phyloP scores from a whole-genome alignment of 2,888 invertebrate species.

The Hemaris fuciformis region DNA sequence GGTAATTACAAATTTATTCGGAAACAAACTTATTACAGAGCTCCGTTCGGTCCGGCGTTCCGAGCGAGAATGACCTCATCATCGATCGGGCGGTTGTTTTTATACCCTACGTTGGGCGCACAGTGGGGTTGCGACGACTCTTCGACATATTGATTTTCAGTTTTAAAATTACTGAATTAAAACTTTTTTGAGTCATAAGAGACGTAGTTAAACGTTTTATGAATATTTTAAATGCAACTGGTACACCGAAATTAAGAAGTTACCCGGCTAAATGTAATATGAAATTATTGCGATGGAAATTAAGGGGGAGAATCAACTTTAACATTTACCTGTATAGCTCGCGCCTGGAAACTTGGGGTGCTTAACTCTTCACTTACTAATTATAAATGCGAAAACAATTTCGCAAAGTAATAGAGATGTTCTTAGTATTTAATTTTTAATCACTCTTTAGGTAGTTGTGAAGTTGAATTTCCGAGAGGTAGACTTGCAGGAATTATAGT shows the following conservation, averaged over 20 bases:
- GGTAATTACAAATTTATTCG: no score
- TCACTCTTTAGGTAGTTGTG: neutral
- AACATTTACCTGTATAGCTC: neutral
- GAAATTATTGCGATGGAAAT: neutral
- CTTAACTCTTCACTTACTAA: neutral
- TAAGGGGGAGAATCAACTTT: neutral
- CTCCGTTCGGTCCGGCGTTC: no score
- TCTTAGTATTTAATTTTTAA: neutral
- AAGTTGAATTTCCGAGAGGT: neutral
- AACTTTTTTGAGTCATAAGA: neutral
- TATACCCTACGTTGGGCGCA: no score
- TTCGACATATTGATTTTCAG: no score
- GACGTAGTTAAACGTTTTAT: neutral
- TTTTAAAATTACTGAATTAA: no score
- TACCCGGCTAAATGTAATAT: neutral
- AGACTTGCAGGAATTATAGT: neutral
- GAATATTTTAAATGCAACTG: neutral
- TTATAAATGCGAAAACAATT: conserved; percentile 14
- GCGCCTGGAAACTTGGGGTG: neutral
- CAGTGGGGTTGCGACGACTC: no score
- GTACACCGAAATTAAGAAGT: conserved; percentile 1
- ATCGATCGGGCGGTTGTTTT: no score
- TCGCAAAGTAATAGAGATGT: conserved; percentile 8
- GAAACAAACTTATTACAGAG: no score
- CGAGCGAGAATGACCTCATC: no score